Percentiles rank a stretch among this genome's conserved stretches.
Evolutionary conservation across 2,797 vertebrate species (phyloP).

Genomic region (Oreochromis mossambicus): DNA sequence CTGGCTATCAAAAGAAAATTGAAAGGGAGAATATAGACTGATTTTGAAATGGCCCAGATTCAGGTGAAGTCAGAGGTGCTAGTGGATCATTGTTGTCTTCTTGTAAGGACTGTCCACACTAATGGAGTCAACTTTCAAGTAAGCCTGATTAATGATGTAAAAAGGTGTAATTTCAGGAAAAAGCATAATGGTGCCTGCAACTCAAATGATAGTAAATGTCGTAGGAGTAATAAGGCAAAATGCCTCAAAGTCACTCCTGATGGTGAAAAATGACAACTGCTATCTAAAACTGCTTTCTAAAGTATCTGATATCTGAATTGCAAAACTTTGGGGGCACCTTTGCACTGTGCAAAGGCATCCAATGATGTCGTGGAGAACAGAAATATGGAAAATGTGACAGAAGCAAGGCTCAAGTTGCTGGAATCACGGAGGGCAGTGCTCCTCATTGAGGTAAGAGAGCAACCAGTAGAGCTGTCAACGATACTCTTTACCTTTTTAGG

Average conservation of each 20-base stretch:
- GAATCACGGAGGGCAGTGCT: neutral
- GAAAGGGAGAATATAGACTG: neutral
- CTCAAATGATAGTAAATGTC: neutral
- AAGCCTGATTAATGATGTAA: neutral
- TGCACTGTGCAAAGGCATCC: neutral
- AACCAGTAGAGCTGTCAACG: neutral
- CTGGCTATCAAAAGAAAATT: neutral
- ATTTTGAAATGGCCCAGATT: neutral
- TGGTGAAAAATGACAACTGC: neutral
- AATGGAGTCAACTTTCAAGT: neutral
- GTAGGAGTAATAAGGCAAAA: neutral
- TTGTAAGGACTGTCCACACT: neutral
- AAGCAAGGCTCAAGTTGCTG: neutral
- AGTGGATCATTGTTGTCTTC: neutral
- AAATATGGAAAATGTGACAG: neutral
- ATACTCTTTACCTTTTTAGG: neutral
- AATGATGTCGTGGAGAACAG: neutral
- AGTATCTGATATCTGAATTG: neutral
- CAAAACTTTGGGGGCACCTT: neutral
- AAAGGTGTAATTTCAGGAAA: neutral
- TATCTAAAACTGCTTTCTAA: neutral
- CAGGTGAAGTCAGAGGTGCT: neutral
- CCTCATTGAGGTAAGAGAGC: neutral
- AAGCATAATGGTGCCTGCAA: neutral
- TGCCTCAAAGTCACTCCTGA: neutral